Evolutionary conservation across 2,888 invertebrate genomes (phyloP).

Genomic region (Drosophila putrida): DNA sequence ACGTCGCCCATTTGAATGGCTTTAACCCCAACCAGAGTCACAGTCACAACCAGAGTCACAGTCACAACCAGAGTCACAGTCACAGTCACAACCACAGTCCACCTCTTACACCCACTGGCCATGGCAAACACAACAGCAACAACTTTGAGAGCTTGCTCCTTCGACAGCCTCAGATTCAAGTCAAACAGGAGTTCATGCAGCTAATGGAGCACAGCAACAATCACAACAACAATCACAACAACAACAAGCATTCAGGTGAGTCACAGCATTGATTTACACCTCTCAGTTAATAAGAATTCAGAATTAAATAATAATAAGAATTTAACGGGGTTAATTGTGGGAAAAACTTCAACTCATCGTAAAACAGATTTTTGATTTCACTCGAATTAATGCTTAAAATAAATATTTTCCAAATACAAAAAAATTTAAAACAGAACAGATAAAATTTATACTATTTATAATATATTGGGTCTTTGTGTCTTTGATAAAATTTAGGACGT

Average conservation of each 20-base stretch:
- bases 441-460: too few relatives aligned
- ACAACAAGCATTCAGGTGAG: constrained; percentile 36
- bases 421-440: too few relatives aligned
- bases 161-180: constrained; percentile 73
- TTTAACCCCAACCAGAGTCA: constrained; percentile 52
- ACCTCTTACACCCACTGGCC: constrained; percentile 27
- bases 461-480: too few relatives aligned
- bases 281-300: too few relatives aligned
- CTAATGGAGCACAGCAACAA: constrained; percentile 38
- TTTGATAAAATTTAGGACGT: too few relatives aligned
- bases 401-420: too few relatives aligned
- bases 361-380: too few relatives aligned
- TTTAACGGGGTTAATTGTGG: too few relatives aligned
- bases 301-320: background rate
- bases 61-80: constrained; percentile 7
- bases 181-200: constrained; percentile 79
- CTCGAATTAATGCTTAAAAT: too few relatives aligned
- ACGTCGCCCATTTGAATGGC: constrained; percentile 72
- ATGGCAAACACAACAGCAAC: constrained; percentile 11
- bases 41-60: constrained; percentile 24
- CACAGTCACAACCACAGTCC: constrained; percentile 24
- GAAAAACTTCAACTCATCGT: too few relatives aligned
- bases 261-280: background rate
- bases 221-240: constrained; percentile 9
- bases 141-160: constrained; percentile 55